Conservation (phyloP, 2,888 invertebrate species). For the Lepetodrilus schrolli region DNA sequence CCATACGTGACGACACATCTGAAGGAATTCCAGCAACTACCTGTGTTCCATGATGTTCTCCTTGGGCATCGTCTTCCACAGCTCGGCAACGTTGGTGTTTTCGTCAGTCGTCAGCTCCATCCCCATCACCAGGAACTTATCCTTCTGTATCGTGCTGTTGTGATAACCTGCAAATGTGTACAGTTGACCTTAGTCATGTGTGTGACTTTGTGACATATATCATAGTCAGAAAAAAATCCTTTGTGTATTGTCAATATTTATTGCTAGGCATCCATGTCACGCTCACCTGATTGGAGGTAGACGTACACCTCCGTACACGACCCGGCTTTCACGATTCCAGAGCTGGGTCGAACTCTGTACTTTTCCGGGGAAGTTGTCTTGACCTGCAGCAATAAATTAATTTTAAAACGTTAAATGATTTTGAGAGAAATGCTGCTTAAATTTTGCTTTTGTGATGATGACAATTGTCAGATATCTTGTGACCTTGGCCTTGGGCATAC, state of each 20-base stretch:
- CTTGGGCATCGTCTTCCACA: constrained; percentile 66
- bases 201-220: too few species aligned
- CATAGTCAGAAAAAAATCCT: background rate
- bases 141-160: constrained; percentile 77
- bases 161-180: constrained; percentile 78
- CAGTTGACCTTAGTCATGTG: too few species aligned
- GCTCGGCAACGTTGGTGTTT: constrained; percentile 46
- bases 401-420: background rate
- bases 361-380: constrained; percentile 97
- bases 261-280: too few species aligned
- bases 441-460: too few species aligned
- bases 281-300: constrained; percentile 80
- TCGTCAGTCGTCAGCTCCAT: constrained; percentile 80
- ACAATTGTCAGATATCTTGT: too few species aligned
- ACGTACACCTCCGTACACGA: constrained; percentile 81
- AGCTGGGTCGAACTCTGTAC: constrained; percentile 92
- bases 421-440: too few species aligned
- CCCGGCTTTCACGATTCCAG: constrained; percentile 83
- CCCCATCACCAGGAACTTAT: constrained; percentile 92
- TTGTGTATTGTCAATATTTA: background rate
- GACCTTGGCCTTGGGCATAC: too few species aligned
- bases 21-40: too few species aligned
- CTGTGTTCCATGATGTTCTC: constrained; percentile 69
- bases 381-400: constrained; percentile 80
- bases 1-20: too few species aligned